Base-by-base conservation (phyloP, 2,797 vertebrate species). In the Morus bassanus region DNA sequence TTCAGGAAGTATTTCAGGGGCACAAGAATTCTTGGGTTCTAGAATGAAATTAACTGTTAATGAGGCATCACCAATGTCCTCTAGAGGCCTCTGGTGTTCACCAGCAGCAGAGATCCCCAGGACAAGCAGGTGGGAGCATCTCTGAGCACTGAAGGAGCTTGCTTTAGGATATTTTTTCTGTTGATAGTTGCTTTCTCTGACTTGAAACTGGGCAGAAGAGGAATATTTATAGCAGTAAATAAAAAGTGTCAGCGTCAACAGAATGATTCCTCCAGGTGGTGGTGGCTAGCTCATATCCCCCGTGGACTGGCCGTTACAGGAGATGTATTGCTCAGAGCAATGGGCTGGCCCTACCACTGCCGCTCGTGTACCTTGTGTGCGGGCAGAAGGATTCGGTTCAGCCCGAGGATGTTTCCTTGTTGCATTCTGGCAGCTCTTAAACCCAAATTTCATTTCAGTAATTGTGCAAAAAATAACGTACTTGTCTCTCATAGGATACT, bases 401-500 rank as follows among this genome's bases (percentile, higher is more conserved):
- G 60, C 84, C 88, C 4, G 19, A 16, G 73, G 78, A 35, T 4
- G 18, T 41, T 45, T 13, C 8, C 53, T 33, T 91, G 72, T 46
- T 56, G 61, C 16, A 6, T 80, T 70, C 57, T 78, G 78, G 23
- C 74, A 82, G 75, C 65, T 43, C 79, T 82, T 63, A n/a, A 53
- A 7, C 48, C 67, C 18, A 61, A 72, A 56, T 41, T 93, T 94
- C 76, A 54, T 88, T 91, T 79, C 91, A 94, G 95, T 65, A 96
- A 93, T 64, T 85, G 93, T 96, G 92, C 96, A 95, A 94, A 95
- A 96, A 95, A 77, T n/a, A 81, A 95, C 64, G 80, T 33, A 69
- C 85, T 88, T 92, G 95, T 89, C 93, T 94, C 87, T 95, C 63
- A 30, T 77, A 96, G 94, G 93, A 91, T 96, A 60, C 63, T 96